Evolutionary conservation across 2,113 vertebrate species (phyloP).

Genomic region (Gopherus evgoodei): DNA sequence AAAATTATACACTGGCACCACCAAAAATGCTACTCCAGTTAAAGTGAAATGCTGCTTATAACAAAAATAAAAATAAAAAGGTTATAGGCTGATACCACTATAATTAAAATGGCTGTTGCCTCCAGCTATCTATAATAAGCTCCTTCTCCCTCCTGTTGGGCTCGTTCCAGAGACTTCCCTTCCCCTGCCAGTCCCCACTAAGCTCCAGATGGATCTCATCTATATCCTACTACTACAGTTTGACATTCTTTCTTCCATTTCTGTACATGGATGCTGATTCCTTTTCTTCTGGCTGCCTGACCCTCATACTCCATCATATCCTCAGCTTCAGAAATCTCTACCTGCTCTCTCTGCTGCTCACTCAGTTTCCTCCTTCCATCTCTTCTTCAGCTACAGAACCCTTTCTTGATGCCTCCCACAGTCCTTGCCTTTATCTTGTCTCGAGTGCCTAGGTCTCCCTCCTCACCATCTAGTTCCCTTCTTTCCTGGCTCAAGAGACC

Average conservation of each 20-base stretch:
- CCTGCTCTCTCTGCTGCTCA: background rate
- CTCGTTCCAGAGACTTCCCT: background rate
- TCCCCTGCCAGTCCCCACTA: background rate
- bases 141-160: background rate
- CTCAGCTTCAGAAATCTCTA: background rate
- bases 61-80: background rate
- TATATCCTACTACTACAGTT: background rate
- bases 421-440: background rate
- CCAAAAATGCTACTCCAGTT: background rate
- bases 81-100: background rate
- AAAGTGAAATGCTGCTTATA: background rate
- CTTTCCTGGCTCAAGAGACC: background rate
- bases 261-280: rapidly evolving
- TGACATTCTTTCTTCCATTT: background rate
- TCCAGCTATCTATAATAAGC: background rate
- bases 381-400: background rate
- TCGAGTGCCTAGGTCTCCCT: background rate
- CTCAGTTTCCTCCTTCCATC: background rate
- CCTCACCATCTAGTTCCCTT: background rate
- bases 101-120: background rate
- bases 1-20: background rate
- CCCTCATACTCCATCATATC: background rate
- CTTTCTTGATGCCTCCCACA: background rate
- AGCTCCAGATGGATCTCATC: background rate
- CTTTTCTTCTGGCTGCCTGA: background rate